Evolutionary conservation across 1,140 invertebrate species (phyloP), one percentile per base, ranked within the genome.

Genomic region (Zaprionus kolodkinae): DNA sequence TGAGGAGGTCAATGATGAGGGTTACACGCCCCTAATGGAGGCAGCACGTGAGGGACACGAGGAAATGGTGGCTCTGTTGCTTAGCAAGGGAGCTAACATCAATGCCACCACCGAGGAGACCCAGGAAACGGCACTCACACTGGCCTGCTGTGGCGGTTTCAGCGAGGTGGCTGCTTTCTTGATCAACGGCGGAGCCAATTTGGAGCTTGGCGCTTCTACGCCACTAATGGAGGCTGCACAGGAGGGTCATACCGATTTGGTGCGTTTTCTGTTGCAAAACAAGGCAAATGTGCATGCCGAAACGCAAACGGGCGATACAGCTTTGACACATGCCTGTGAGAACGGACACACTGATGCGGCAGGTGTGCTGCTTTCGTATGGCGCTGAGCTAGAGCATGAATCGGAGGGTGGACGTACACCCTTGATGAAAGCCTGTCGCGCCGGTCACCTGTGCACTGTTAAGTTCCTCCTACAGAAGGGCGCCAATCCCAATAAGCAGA

Each of bases 21-120:
- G 99, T n/a, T 99, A 99, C 93, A 99, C 99, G 7, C 98, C 99
- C n/a, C 93, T 99, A 43, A 99, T 99, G 98, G 99, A 99, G 94
- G 99, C 98, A 63, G 97, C 98, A 0, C 94, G 99, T 13, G 99
- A 99, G 93, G 99, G 99, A 21, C 99, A 99, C 93, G 97, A 99
- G 92, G 98, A 99, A 93, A 99, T 99, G 97, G 98, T 99, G 11
- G 97, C 97, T 36, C 94, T 99, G 50, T 95, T 99, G 21, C 94
- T 99, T 0, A 96, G 96, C 81, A 97, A 99, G 94, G 97, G 97
- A 76, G 99, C 99, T 27, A 97, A 98, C 84, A 99, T 99, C 78
- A 99, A 99, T 94, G 97, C 98, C 45, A 98, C 99, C 93, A 99
- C 98, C 6, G 99, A 99, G 93, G 98, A 99, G 93, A 99, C 98